Percentiles rank a stretch among this genome's conserved stretches.
phyloP scores from a whole-genome alignment of 2,797 vertebrate genomes.

The Alca torda region DNA sequence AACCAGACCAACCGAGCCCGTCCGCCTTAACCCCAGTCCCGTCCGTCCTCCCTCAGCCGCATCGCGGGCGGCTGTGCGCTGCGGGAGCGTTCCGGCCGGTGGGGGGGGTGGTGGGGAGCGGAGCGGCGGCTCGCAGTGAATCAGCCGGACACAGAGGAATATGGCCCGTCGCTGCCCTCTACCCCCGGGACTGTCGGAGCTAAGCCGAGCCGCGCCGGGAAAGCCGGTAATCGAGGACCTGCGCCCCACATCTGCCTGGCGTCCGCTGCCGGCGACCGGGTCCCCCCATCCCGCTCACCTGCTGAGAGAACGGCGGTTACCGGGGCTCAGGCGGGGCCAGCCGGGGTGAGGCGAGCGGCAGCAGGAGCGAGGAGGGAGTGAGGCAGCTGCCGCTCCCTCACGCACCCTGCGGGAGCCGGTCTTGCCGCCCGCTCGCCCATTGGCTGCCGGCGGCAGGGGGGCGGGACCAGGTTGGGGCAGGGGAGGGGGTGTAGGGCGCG shows the following conservation, averaged over 20 bases:
- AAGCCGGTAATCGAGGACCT: no score
- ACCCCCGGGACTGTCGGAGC: neutral
- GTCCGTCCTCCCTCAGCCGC: no score
- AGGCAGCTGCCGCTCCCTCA: neutral
- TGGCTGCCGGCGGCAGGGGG: neutral
- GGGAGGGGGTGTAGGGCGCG: neutral
- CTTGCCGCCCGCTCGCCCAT: neutral
- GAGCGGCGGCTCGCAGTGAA: neutral
- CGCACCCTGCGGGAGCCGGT: neutral
- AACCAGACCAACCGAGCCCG: neutral
- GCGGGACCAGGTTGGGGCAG: neutral
- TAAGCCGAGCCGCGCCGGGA: neutral
- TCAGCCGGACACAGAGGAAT: neutral
- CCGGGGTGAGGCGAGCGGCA: no score
- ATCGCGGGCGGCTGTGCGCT: neutral
- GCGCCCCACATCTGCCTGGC: neutral
- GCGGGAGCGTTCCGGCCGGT: neutral
- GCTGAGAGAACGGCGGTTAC: neutral
- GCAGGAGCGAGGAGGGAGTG: fast-evolving
- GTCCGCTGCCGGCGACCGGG: no score
- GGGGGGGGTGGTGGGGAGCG: no score
- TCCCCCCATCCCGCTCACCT: neutral
- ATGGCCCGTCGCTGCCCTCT: neutral
- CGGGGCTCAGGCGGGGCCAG: no score
- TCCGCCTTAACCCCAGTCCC: neutral